Base-by-base conservation (phyloP, 2,888 invertebrate species). In the Heliconius erato region DNA sequence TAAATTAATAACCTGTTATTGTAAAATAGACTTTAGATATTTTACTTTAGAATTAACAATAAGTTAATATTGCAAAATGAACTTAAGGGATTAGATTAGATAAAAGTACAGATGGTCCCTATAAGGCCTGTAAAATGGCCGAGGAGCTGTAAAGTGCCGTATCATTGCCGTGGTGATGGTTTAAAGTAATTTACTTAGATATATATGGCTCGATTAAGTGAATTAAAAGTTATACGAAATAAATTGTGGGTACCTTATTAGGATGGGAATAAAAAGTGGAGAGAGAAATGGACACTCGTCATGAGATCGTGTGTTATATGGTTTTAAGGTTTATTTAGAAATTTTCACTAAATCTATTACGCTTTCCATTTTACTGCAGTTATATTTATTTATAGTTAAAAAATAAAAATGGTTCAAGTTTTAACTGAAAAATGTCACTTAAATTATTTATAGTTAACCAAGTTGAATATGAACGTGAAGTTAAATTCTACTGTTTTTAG, bases 1-100 rank as follows among this genome's bases (percentile, higher is more conserved):
- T 71, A 74, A 77, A 77, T 76, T 32, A 79, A 76, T 77, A 54
- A 72, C 3, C 23, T 67, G n/a, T n/a, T 26, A 65, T 32, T 68
- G 68, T 28, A 84, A 84, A 82, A 69, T 79, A 14, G 63, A 68
- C 68, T 74, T 72, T 79, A 83, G 26, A 5, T 1, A 19, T 3
- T 49, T 11, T 5, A 2, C n/a, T 63, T 83, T 85, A 71, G 79
- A 78, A 82, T 82, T 74, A 7, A 79, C 80, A 81, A 82, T 85
- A 2, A n/a, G 65, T 71, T 81, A 79, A 65, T 12, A 28, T 12
- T 28, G 3, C 26, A 63, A 81, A 84, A 85, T 85, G 67, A 85
- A 85, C 82, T 85, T 84, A 85, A 85, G 83, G 85, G 85, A 86
- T 86, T 85, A 85, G 87, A 87, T 87, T 85, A 86, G 86, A 86